These are phyloP conservation scores for Coreius guichenoti DNA, from an alignment of 2,797 vertebrate species.

Conservation along the genomic window DNA sequence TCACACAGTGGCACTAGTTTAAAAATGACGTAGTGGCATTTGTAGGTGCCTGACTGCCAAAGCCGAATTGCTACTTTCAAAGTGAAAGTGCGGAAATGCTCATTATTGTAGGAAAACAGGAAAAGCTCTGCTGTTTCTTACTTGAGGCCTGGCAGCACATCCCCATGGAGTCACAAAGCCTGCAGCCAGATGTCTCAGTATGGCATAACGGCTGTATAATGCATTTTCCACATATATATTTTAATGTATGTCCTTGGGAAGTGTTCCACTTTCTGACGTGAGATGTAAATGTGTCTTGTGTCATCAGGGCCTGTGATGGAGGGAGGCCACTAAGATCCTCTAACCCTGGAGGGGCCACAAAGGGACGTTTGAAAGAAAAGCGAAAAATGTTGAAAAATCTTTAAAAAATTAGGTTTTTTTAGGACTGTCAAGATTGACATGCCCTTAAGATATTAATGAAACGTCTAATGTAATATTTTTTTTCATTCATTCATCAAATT, in stretches of 20 bases:
- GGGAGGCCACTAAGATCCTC: background rate
- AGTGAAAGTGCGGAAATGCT: conserved; percentile 3
- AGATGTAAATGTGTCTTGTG: conserved; percentile 32
- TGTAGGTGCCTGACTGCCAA: background rate
- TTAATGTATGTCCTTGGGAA: conserved; percentile 38
- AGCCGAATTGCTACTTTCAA: background rate
- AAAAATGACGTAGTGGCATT: background rate
- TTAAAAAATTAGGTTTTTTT: too few species aligned
- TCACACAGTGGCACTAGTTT: background rate
- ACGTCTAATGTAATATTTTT: background rate
- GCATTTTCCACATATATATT: conserved; percentile 51
- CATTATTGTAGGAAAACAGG: conserved; percentile 24
- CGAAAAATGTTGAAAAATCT: too few species aligned
- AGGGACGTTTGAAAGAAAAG: background rate
- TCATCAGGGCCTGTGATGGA: background rate
- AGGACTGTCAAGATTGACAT: background rate
- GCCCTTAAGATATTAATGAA: background rate
- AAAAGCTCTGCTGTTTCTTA: conserved; percentile 25
- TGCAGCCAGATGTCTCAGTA: conserved; percentile 29
- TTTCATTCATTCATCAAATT: background rate
- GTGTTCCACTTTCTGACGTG: conserved; percentile 38
- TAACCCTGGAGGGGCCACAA: background rate
- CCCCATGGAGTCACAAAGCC: conserved; percentile 45
- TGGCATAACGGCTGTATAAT: conserved; percentile 38
- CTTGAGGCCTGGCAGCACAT: conserved; percentile 6